Evolutionary conservation across 2,113 vertebrate species (phyloP), one percentile per base, ranked within the genome.

Genomic region (Engraulis encrasicolus): DNA sequence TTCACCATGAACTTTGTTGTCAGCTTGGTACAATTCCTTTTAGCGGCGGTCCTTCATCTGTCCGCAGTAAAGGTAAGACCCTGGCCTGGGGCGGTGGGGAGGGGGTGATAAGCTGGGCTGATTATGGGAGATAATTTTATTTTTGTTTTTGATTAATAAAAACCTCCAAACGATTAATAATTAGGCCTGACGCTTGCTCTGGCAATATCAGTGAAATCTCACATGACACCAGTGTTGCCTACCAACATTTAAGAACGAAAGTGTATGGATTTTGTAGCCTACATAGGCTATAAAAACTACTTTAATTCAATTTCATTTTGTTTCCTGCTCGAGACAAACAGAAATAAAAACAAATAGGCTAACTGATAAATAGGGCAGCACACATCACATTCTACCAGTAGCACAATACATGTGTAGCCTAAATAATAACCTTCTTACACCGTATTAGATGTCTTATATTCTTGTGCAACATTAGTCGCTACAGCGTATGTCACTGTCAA

Each of bases 1-100:
- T 91, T 90, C 94, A 92, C 83, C 94, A 95, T 95, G 94, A 94
- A 95, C 94, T 92, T 93, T 93, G 89, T 91, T 91, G 82, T 92
- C 82, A 93, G 86, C 92, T 90, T 92, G 88, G 27, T 92, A 87
- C 91, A 93, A 78, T 88, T 95, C 77, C 89, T 94, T 81, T 82
- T 93, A 74, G 92, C 91, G 85, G 91, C 87, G 58, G 87, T 93
- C 88, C 86, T 93, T 66, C 90, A 93, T 86, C 84, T 93, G 5
- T 89, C 92, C 78, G 86, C 88, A 85, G 88, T 94, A 66, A 92
- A 92, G 93, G 94, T 94, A 90, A 91, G 58, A 11, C 58, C 31
- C 58, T 7, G 1, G 23, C 6, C 15, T 66, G 58, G n/a, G 15
- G 31, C 31, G 15, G 6, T 27, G 58, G 58, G 58, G 58, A 61